Percentiles rank a stretch among this genome's conserved stretches.
phyloP scores from a whole-genome alignment of 2,797 vertebrate species.

The Ibycter americanus region DNA sequence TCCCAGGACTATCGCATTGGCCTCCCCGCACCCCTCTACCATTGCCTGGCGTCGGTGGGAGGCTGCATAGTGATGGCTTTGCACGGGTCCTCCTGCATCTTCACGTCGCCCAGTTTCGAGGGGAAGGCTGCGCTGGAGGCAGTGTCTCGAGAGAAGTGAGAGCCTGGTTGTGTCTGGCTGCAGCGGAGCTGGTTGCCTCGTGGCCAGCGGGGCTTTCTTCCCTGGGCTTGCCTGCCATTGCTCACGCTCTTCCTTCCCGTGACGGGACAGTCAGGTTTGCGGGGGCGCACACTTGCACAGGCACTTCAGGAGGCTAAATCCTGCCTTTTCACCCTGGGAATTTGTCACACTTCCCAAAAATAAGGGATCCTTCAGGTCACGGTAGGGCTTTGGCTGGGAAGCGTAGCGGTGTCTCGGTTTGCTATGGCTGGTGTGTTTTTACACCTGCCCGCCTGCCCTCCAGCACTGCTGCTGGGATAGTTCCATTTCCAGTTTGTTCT shows the following conservation, averaged over 20 bases:
- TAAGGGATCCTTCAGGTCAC: background rate
- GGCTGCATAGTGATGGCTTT: constrained; percentile 81
- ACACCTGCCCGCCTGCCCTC: background rate
- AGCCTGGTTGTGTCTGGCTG: background rate
- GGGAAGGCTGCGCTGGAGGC: constrained; percentile 80
- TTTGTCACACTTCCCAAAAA: background rate
- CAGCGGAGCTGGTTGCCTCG: rapidly evolving
- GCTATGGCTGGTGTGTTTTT: background rate
- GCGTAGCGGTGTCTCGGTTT: background rate
- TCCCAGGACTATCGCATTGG: constrained; percentile 70
- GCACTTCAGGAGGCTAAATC: background rate
- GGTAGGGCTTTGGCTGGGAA: background rate
- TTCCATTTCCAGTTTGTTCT: background rate
- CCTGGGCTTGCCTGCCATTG: background rate
- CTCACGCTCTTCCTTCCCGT: rapidly evolving
- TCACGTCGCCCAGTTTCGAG: constrained; percentile 80
- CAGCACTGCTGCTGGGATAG: background rate
- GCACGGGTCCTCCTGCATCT: constrained; percentile 80
- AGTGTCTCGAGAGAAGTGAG: constrained; percentile 86
- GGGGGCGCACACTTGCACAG: background rate
- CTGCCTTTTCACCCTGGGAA: background rate
- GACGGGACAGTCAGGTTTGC: background rate
- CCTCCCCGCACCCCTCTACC: constrained; percentile 83
- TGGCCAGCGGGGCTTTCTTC: background rate
- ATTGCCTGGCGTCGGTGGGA: constrained; percentile 86